Conservation (phyloP, 2,888 invertebrate genomes). For the Euphydryas editha region DNA sequence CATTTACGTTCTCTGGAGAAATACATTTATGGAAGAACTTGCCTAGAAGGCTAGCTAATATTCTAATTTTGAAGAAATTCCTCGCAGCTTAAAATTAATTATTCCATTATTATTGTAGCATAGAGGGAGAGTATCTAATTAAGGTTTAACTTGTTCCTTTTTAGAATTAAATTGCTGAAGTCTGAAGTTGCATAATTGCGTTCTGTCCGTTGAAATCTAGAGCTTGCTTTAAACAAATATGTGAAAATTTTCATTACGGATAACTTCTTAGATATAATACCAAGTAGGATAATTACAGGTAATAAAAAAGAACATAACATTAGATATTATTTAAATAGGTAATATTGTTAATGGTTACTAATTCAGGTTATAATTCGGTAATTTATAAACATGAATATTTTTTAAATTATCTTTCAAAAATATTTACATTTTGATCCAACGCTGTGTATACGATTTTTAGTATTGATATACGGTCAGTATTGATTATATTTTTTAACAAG, state of each 20-base stretch:
- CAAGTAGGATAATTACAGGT: background rate
- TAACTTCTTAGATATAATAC: background rate
- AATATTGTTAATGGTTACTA: too few species aligned
- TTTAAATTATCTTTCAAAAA: too few species aligned
- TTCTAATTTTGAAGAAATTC: conserved; percentile 26
- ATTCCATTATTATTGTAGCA: conserved; percentile 25
- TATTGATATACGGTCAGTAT: too few species aligned
- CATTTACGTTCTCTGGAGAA: conserved; percentile 39
- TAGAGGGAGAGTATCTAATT: conserved; percentile 23
- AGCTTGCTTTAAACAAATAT: conserved; percentile 4
- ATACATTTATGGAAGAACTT: conserved; percentile 37
- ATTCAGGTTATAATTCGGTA: too few species aligned
- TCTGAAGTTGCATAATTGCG: conserved; percentile 14
- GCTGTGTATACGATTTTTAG: too few species aligned
- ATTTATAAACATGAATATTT: too few species aligned
- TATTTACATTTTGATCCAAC: too few species aligned
- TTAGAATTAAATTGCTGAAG: conserved; percentile 17
- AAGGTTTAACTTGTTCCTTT: conserved; percentile 20
- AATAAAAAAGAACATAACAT: background rate
- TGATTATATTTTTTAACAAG: too few species aligned
- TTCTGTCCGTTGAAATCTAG: conserved; percentile 2
- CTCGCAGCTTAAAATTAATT: conserved; percentile 19
- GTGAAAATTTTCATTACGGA: background rate
- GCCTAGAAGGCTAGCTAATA: conserved; percentile 21
- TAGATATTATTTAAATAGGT: too few species aligned